Percentiles rank a stretch among this genome's conserved stretches.
Conservation (phyloP, 2,888 invertebrate species). For the Atherix ibis region DNA sequence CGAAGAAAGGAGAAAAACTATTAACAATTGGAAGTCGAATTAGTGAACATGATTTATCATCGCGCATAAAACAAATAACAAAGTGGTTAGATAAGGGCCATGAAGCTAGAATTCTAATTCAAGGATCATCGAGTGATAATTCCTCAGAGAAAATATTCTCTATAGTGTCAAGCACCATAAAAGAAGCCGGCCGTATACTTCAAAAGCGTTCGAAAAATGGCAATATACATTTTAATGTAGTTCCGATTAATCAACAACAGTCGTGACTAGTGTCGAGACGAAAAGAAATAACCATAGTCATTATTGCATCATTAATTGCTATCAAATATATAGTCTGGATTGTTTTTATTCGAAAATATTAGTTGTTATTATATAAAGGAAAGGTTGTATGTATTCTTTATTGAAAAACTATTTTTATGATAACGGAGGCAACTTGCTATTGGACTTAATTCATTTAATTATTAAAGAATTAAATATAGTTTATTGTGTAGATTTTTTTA, state of each 20-base stretch:
- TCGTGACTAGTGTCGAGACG: constrained; percentile 5
- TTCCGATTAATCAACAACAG: constrained; percentile 29
- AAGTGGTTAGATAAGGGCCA: constrained; percentile 50
- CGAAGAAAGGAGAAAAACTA: constrained; percentile 45
- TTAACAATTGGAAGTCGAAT: constrained; percentile 45
- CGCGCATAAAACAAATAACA: constrained; percentile 43
- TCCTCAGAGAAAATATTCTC: constrained; percentile 38
- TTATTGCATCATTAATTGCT: constrained; percentile 2
- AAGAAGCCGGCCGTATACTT: constrained; percentile 38
- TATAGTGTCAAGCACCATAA: constrained; percentile 36
- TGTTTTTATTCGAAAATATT: neutral
- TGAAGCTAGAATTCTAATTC: constrained; percentile 38
- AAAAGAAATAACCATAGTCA: neutral
- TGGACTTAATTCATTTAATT: no score
- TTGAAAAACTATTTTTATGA: constrained; percentile 6
- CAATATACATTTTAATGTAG: constrained; percentile 44
- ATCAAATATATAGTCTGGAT: constrained; percentile 5
- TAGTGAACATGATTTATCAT: constrained; percentile 47
- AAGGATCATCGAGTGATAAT: constrained; percentile 16
- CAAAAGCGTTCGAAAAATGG: constrained; percentile 47
- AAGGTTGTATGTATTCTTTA: no score
- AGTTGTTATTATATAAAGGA: no score
- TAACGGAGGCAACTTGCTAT: no score
- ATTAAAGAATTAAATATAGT: no score
- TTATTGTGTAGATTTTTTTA: no score